Base-by-base conservation (phyloP, 2,888 invertebrate species). In the Laothoe populi region DNA sequence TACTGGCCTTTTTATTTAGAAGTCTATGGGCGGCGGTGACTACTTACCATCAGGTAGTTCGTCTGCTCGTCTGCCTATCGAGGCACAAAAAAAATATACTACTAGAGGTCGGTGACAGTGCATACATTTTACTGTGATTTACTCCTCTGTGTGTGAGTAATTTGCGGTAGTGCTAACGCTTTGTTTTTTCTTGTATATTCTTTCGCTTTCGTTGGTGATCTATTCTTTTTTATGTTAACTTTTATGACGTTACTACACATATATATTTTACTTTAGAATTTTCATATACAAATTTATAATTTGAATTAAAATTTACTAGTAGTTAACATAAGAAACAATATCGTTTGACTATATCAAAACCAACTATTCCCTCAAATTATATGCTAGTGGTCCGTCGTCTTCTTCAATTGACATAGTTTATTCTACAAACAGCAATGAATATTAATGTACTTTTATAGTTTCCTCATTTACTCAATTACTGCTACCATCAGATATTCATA, bases 381-480 rank as follows among this genome's bases (percentile, higher is more conserved):
- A 19, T 38, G 8, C 35, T 16, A 3, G 10, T 23, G 35, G 46
- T 46, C 31, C 35, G 57, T 31, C 42, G 31, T 19, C 53, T 31
- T 35, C 21, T 35, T 61, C 61, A 61, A 61, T 61, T 61, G 48
- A 61, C 57, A 35, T 31, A 19, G 57, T 49, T 61, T 62, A 35
- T 62, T 57, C 24, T 38, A 57, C 45, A 46, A 38, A 45, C 57
- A 23, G 35, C 45, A 26, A 68, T 75, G 70, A 69, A 71, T 78
- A 72, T 73, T 72, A 64, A 70, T 71, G 69, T 63, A 61, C 38
- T 68, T 77, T 71, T 70, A 74, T 72, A 64, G 70, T 66, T 77
- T 77, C 78, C 77, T 79, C 69, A 72, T 80, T 74, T 72, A 62
- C 68, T 64, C 74, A 82, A 79, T 79, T 77, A 81, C 67, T 64